Evolutionary conservation across 2,888 invertebrate species (phyloP), one percentile per base, ranked within the genome.

Genomic region (Spodoptera picta): DNA sequence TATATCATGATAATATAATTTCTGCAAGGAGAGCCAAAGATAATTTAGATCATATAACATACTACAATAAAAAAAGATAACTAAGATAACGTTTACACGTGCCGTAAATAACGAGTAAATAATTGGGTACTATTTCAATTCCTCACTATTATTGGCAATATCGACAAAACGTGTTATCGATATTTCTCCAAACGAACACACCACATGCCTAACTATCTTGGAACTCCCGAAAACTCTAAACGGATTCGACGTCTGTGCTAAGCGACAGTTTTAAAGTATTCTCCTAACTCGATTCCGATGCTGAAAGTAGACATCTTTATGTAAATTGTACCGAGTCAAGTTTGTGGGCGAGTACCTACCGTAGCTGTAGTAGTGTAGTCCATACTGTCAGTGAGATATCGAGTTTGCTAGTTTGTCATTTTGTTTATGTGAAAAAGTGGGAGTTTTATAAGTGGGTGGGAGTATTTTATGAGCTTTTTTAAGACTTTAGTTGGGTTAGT

Each of bases 251-350:
- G 87, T 93, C 90, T 91, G 91, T 90, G 92, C 92, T 92, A 89
- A 92, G 92, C 91, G 94, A 92, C 94, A 94, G 92, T 94, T 94
- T 92, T 92, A 93, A 93, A 94, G 92, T 93, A 90, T 89, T 87
- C 85, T 86, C 87, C 86, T 93, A 94, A 94, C 94, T 94, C 93
- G 90, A 93, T 94, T 93, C 89, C 83, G 83, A 89, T 89, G 88
- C 88, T 89, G 87, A 84, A 91, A 92, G 90, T 92, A 87, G 84
- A 88, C 86, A 90, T 92, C 92, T 93, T 92, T 93, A 94, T 94
- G 94, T 92, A 92, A 94, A 94, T 94, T 89, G 85, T 75, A 63
- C 89, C 85, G 91, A 85, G 80, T 82, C 87, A 83, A 81, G 76
- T 83, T 81, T 86, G 83, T 84, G 77, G 69, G 58, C 73, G 85